Percentiles rank a stretch among this genome's conserved stretches.
Conservation (phyloP, 2,888 invertebrate genomes). For the Papilio elwesi region DNA sequence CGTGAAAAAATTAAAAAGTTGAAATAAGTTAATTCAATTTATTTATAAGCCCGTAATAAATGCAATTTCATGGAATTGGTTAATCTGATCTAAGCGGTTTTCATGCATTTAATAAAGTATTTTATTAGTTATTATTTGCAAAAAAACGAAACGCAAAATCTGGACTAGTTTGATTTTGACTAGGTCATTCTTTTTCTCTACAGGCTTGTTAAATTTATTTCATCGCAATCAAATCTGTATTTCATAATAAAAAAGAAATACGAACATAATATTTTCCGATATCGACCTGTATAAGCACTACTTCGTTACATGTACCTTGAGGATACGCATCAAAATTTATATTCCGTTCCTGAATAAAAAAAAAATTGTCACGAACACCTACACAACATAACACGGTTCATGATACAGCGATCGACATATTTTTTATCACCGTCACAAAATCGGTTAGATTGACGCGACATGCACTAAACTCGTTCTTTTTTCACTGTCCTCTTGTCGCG, state of each 20-base stretch:
- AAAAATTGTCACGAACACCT: conserved; percentile 31
- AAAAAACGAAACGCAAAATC: too few relatives aligned
- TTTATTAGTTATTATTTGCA: too few relatives aligned
- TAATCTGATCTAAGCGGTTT: too few relatives aligned
- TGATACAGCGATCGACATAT: conserved; percentile 15
- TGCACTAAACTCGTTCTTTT: conserved; percentile 45
- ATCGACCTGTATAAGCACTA: background rate
- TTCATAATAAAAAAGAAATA: background rate
- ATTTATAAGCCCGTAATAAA: too few relatives aligned
- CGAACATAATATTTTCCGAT: conserved; percentile 9
- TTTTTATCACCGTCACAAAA: conserved; percentile 25
- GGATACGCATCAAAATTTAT: background rate
- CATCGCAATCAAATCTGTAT: background rate
- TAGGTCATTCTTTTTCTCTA: too few relatives aligned
- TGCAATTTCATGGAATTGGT: too few relatives aligned
- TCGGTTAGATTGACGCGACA: conserved; percentile 41
- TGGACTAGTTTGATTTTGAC: too few relatives aligned
- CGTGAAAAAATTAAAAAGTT: too few relatives aligned
- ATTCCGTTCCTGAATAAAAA: conserved; percentile 4
- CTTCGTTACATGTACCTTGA: conserved; percentile 7
- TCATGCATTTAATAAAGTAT: too few relatives aligned
- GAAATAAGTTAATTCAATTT: too few relatives aligned
- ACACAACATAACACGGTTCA: conserved; percentile 35
- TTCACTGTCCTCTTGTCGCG: conserved; percentile 41
- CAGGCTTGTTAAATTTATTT: too few relatives aligned